phyloP scores from a whole-genome alignment of 2,888 invertebrate species.

The Amphipoea lucens region DNA sequence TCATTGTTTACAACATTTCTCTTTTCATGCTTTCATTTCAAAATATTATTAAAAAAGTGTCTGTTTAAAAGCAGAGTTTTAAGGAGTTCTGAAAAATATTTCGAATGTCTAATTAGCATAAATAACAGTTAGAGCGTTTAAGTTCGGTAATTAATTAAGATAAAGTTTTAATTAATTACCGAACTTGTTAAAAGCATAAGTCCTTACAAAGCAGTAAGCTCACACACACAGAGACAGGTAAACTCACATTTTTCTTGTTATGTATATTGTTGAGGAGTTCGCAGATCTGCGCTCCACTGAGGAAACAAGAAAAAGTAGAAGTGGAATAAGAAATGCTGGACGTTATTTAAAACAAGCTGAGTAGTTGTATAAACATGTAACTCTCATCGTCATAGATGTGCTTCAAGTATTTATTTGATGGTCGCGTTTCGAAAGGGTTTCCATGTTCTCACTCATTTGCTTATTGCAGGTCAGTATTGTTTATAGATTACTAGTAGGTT shows the following conservation, averaged over 20 bases:
- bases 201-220: not conserved
- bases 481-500: not conserved
- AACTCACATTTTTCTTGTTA: conserved; percentile 44
- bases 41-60: not conserved
- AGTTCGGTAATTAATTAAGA: too few relatives aligned
- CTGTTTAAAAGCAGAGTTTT: not conserved
- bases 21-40: not conserved
- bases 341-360: not conserved
- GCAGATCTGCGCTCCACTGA: not conserved
- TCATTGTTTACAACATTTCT: not conserved
- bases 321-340: not conserved
- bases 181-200: conserved; percentile 1
- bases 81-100: not conserved
- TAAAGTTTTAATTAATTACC: not conserved
- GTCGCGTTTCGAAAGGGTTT: not conserved
- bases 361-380: not conserved
- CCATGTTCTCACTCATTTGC: not conserved
- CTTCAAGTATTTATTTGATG: not conserved
- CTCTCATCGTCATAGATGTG: not conserved
- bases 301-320: conserved; percentile 6
- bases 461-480: not conserved
- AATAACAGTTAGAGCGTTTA: not conserved
- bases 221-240: conserved; percentile 4
- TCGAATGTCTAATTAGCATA: not conserved
- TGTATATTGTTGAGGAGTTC: conserved; percentile 24